Evolutionary conservation across 2,113 vertebrate species (phyloP).

Genomic region (Corythornis madagascariensis): DNA sequence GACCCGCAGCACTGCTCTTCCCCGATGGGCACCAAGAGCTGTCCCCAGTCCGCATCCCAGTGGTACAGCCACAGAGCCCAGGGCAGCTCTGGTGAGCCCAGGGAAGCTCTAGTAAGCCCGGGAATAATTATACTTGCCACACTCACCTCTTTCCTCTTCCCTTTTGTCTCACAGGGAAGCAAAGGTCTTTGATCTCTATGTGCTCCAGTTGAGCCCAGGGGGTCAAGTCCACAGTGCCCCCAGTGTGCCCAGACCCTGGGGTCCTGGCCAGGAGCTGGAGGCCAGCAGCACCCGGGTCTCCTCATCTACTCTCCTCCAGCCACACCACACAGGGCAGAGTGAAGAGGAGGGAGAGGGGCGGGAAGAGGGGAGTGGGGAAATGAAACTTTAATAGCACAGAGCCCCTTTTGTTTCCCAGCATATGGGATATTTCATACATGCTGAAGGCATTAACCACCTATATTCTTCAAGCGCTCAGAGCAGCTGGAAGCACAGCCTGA

Average conservation of each 20-base stretch:
- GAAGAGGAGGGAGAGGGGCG: constrained; percentile 70
- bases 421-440: constrained; percentile 86
- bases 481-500: constrained; percentile 62
- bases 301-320: constrained; percentile 54
- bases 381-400: constrained; percentile 85
- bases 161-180: neutral
- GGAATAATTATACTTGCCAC: neutral
- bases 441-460: constrained; percentile 86
- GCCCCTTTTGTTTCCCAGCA: constrained; percentile 84
- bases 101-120: neutral
- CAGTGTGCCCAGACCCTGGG: neutral
- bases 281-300: neutral
- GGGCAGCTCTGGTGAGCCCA: neutral
- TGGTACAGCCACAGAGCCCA: neutral
- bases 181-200: neutral
- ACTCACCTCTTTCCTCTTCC: neutral
- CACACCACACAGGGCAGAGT: constrained; percentile 69
- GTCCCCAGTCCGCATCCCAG: neutral
- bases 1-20: too few relatives aligned
- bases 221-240: neutral
- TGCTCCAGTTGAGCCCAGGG: neutral
- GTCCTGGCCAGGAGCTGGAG: neutral
- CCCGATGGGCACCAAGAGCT: fast-evolving
- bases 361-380: constrained; percentile 78
- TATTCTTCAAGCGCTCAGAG: constrained; percentile 73